Percentiles rank a stretch among this genome's conserved stretches.
Evolutionary conservation across 1,140 invertebrate genomes (phyloP).

Genomic region (Drosophila takahashii): DNA sequence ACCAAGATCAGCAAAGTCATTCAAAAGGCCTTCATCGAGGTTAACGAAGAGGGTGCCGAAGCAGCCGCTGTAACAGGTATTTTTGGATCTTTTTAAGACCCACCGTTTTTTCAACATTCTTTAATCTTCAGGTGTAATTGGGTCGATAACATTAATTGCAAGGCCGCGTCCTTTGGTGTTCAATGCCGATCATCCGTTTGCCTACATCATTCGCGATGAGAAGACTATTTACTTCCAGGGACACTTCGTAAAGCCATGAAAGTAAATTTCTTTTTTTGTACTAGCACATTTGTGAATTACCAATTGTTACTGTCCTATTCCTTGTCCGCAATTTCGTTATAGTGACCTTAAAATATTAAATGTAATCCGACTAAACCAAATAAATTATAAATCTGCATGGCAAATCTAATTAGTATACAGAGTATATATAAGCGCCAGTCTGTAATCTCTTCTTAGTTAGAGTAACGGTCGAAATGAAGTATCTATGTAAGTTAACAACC

Average conservation of each 20-base stretch:
- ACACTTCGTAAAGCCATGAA: background rate
- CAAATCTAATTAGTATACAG: background rate
- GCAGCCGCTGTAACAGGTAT: too few species aligned
- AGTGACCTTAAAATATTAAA: too few species aligned
- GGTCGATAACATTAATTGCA: too few species aligned
- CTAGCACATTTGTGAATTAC: too few species aligned
- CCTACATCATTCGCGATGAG: constrained; percentile 18
- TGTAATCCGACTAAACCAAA: background rate
- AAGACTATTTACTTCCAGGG: background rate
- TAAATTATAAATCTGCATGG: background rate
- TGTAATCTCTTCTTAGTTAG: background rate
- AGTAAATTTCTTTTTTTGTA: background rate
- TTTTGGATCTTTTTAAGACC: background rate
- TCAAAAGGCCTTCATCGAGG: too few species aligned
- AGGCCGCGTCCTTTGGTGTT: too few species aligned
- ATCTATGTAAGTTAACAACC: background rate
- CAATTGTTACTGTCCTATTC: too few species aligned
- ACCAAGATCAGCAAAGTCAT: too few species aligned
- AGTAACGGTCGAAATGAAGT: background rate
- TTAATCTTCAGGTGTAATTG: too few species aligned
- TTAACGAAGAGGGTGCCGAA: too few species aligned
- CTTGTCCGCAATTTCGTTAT: too few species aligned
- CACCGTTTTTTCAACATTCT: constrained; percentile 62
- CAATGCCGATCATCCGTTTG: constrained; percentile 67
- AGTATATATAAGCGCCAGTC: background rate